These are phyloP conservation scores for Andricus grossulariae DNA, from an alignment of 1,140 invertebrate genomes.

Conservation along the genomic window DNA sequence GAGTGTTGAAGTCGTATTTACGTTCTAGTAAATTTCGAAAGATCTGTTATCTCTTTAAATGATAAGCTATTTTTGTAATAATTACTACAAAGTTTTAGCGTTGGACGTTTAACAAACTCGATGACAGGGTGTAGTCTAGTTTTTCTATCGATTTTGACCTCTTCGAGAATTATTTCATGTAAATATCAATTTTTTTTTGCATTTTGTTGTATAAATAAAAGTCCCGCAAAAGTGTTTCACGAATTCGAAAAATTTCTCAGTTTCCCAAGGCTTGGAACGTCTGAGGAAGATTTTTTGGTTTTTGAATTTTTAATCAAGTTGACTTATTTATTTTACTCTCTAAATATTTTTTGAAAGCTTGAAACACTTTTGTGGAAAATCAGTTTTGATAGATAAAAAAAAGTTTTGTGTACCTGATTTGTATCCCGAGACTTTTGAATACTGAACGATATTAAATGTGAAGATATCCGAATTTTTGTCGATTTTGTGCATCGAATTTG, in stretches of 20 bases:
- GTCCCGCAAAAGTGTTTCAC: background rate
- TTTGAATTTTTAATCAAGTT: background rate
- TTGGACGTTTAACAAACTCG: background rate
- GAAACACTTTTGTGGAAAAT: background rate
- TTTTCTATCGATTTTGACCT: background rate
- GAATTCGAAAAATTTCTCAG: background rate
- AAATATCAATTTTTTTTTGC: background rate
- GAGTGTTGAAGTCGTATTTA: slow-evolving; percentile 7
- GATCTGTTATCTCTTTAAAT: background rate
- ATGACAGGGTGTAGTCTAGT: background rate
- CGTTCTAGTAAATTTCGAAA: slow-evolving; percentile 13
- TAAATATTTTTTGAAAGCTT: background rate
- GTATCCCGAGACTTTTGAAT: too few species aligned
- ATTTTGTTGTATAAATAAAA: background rate
- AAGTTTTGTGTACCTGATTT: slow-evolving; percentile 27
- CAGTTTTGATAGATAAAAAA: background rate
- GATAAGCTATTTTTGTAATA: background rate
- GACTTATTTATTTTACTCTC: background rate
- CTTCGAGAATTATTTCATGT: too few species aligned
- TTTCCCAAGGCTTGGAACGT: slow-evolving; percentile 20
- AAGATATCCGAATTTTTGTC: too few species aligned
- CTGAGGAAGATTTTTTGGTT: slow-evolving; percentile 1
- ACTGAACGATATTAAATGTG: too few species aligned
- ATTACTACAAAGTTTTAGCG: background rate
- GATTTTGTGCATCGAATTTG: too few species aligned